Conservation (phyloP, 2,113 vertebrate genomes). For the Potamarius usumacintae region DNA sequence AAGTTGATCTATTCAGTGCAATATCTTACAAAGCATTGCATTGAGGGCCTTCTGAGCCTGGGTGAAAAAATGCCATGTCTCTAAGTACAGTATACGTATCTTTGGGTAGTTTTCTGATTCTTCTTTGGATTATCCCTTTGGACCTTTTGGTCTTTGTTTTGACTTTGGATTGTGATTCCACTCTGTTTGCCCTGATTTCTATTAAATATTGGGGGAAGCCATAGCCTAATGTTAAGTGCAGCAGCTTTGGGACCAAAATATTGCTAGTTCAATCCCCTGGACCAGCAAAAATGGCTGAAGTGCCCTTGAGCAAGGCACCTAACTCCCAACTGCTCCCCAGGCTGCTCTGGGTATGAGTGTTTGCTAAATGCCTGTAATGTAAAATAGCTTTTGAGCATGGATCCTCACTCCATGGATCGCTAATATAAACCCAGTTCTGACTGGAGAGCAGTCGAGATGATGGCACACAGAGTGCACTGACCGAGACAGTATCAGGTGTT, state of each 20-base stretch:
- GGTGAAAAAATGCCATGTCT: neutral
- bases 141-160: neutral
- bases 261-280: too few species aligned
- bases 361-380: too few species aligned
- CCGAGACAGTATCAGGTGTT: slow-evolving; percentile 14
- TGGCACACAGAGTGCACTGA: neutral
- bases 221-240: too few species aligned
- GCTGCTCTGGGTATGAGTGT: too few species aligned
- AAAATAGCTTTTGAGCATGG: neutral
- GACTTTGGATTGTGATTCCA: neutral
- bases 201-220: too few species aligned
- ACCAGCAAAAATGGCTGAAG: too few species aligned
- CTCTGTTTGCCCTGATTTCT: neutral
- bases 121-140: neutral
- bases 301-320: too few species aligned
- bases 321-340: too few species aligned
- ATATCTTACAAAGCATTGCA: neutral
- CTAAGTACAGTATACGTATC: neutral
- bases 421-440: neutral
- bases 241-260: too few species aligned
- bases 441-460: neutral
- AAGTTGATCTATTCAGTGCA: neutral
- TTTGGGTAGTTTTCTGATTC: neutral
- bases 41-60: neutral
- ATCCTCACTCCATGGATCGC: neutral